Conservation (phyloP, 2,888 invertebrate genomes). For the Pilophorus perplexus region DNA sequence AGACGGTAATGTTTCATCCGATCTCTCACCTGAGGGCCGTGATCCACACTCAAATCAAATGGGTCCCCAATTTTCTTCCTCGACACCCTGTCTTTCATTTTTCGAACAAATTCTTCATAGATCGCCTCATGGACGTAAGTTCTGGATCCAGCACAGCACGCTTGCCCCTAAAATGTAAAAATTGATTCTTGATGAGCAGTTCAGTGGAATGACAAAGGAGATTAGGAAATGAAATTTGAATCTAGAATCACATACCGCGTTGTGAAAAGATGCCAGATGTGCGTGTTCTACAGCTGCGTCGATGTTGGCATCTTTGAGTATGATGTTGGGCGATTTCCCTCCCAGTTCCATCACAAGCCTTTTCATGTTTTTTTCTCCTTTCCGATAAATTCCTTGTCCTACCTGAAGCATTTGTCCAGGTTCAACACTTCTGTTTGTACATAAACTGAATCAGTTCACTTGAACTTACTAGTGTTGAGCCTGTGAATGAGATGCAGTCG, state of each 20-base stretch:
- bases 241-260: slow-evolving; percentile 59
- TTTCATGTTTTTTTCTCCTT: slow-evolving; percentile 77
- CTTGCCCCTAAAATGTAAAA: slow-evolving; percentile 68
- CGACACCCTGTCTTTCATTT: slow-evolving; percentile 67
- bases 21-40: slow-evolving; percentile 89
- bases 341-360: slow-evolving; percentile 81
- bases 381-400: slow-evolving; percentile 58
- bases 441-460: too few relatives aligned
- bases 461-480: slow-evolving; percentile 66
- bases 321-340: slow-evolving; percentile 83
- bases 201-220: not conserved
- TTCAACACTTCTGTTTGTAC: not conserved
- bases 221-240: not conserved
- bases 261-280: slow-evolving; percentile 47
- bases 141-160: slow-evolving; percentile 82
- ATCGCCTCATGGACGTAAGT: slow-evolving; percentile 85
- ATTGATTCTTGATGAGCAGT: slow-evolving; percentile 49
- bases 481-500: slow-evolving; percentile 77
- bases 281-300: slow-evolving; percentile 51
- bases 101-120: slow-evolving; percentile 80
- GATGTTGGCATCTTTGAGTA: slow-evolving; percentile 79
- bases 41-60: slow-evolving; percentile 65
- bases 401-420: slow-evolving; percentile 51
- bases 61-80: slow-evolving; percentile 78
- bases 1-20: too few relatives aligned